Percentiles rank a stretch among this genome's conserved stretches.
phyloP scores from a whole-genome alignment of 1,140 invertebrate species.

The Pygmarrhopalites habei region DNA sequence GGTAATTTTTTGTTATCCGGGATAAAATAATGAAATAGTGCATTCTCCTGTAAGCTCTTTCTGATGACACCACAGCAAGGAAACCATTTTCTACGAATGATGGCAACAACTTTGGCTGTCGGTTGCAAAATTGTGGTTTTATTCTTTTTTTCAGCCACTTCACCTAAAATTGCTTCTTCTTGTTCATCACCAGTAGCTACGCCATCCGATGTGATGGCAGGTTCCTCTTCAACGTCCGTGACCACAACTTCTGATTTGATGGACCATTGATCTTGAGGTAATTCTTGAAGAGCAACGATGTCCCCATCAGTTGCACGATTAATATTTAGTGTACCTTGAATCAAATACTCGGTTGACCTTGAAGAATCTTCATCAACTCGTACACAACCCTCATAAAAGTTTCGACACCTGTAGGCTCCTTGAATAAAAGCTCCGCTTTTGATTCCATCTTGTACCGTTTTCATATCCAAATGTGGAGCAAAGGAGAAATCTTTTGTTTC shows the following conservation, averaged over 20 bases:
- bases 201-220: conserved; percentile 25
- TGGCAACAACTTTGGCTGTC: conserved; percentile 86
- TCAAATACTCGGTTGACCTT: conserved; percentile 51
- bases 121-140: conserved; percentile 42
- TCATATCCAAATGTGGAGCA: conserved; percentile 73
- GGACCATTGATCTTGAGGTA: conserved; percentile 86
- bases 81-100: conserved; percentile 91
- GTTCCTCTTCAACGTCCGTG: conserved; percentile 57
- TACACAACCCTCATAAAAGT: conserved; percentile 90
- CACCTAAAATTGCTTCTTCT: conserved; percentile 43
- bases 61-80: conserved; percentile 93
- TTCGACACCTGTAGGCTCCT: conserved; percentile 79
- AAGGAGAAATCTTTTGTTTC: conserved; percentile 48
- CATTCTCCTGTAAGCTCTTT: conserved; percentile 65
- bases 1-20: conserved; percentile 85
- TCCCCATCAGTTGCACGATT: conserved; percentile 95
- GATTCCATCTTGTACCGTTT: conserved; percentile 68
- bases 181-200: conserved; percentile 38
- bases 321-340: conserved; percentile 78
- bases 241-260: conserved; percentile 71
- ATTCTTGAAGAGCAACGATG: conserved; percentile 81
- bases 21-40: conserved; percentile 69
- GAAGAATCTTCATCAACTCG: conserved; percentile 69
- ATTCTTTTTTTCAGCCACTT: conserved; percentile 30
- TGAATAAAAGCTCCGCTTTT: conserved; percentile 69